A percentile compares a stretch with the other conserved stretches of the same genome.
Evolutionary conservation across 2,888 invertebrate genomes (phyloP).

Genomic region (Melinopterus prodromus): DNA sequence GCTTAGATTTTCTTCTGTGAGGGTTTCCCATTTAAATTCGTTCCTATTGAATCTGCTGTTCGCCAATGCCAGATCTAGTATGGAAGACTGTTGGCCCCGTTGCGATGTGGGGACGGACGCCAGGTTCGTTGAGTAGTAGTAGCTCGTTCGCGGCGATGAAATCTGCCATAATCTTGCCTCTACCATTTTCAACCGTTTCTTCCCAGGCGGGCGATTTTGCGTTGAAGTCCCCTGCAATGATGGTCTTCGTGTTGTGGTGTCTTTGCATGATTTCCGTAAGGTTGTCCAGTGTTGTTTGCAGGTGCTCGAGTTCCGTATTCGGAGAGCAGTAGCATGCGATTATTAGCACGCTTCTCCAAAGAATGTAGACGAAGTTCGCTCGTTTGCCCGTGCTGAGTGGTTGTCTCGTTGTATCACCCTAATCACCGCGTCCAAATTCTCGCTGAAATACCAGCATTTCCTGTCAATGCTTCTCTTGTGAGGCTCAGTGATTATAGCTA

Average conservation of each 20-base stretch:
- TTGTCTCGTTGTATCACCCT: too few species aligned
- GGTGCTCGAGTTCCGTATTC: background rate
- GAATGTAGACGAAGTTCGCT: too few species aligned
- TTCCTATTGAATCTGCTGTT: background rate
- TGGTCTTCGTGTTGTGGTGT: background rate
- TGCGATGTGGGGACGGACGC: background rate
- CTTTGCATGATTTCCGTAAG: background rate
- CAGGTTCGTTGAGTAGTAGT: background rate
- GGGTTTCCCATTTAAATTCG: background rate
- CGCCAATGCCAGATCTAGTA: background rate
- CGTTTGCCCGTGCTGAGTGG: too few species aligned
- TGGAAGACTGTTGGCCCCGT: background rate
- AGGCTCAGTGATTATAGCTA: too few species aligned
- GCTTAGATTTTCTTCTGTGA: background rate
- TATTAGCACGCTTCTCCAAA: too few species aligned
- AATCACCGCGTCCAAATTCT: too few species aligned
- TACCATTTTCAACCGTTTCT: background rate
- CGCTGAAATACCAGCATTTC: too few species aligned
- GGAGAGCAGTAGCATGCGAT: background rate
- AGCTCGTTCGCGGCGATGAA: background rate
- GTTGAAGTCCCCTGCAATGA: background rate
- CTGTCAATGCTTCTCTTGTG: too few species aligned
- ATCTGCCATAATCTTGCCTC: background rate
- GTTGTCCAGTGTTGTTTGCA: background rate
- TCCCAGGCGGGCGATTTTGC: background rate